Evolutionary conservation across 2,888 invertebrate species (phyloP).

Genomic region (Chrysopilus asiliformis): DNA sequence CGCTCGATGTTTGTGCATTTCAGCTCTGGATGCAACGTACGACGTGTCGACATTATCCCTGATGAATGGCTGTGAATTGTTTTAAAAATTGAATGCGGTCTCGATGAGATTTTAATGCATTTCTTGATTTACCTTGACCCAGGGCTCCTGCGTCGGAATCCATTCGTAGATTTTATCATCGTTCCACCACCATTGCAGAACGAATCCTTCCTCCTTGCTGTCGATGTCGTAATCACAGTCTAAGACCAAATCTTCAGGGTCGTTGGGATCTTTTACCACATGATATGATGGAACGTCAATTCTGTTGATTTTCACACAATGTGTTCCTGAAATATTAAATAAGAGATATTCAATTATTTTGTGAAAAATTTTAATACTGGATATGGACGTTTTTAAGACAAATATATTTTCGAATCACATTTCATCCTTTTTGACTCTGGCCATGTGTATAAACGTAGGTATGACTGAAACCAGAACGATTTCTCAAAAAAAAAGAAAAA

Average conservation of each 20-base stretch:
- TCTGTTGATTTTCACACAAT: too few species aligned
- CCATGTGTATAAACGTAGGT: too few species aligned
- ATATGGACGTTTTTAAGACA: too few species aligned
- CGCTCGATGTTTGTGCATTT: not conserved
- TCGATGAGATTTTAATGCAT: not conserved
- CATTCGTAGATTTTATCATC: constrained; percentile 36
- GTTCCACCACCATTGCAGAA: constrained; percentile 36
- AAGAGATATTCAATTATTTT: too few species aligned
- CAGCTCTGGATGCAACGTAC: not conserved
- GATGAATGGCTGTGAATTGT: not conserved
- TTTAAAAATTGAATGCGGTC: too few species aligned
- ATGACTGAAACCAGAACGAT: too few species aligned
- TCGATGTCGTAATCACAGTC: constrained; percentile 36
- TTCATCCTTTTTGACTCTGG: too few species aligned
- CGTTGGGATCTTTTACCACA: constrained; percentile 30
- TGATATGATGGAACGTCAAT: constrained; percentile 36
- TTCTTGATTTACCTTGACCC: constrained; percentile 28
- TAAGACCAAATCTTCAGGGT: constrained; percentile 31
- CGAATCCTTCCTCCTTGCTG: constrained; percentile 32
- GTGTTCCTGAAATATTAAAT: too few species aligned
- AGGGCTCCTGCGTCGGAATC: constrained; percentile 35
- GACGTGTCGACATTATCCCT: not conserved
- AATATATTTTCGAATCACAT: too few species aligned
- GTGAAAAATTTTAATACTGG: too few species aligned
- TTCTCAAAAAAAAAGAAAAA: too few species aligned